Evolutionary conservation across 2,113 vertebrate genomes (phyloP), one percentile per base, ranked within the genome.

Genomic region (Bettongia penicillata): DNA sequence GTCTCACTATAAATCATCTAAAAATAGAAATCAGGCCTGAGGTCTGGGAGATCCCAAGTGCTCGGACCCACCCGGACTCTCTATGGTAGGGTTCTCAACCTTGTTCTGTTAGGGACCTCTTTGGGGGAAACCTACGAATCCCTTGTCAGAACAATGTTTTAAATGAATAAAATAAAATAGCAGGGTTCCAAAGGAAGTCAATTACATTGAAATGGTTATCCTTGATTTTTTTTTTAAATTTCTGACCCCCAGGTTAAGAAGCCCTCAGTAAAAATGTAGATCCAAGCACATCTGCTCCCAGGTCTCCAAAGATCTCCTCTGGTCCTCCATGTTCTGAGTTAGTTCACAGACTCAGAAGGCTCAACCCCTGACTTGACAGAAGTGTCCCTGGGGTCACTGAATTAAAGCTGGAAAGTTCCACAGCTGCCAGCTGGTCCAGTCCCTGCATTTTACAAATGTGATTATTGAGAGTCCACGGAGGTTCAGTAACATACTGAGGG

Each of bases 1-100:
- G 97, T 97, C 91, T 37, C 48, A 48, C 48, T 48, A 96, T 97
- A 96, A 98, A 98, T 97, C 97, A 97, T 97, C 97, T 97, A 91
- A 8, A 23, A 52, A 91, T 48, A 97, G n/a, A 97, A 98, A 94
- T 96, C 19, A n/a, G 16, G n/a, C 16, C n/a, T 22, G 19, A 95
- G 90, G 68, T 89, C 91, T 95, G 68, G 90, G 96, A 96, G 95
- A 95, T 49, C 28, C 90, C 49, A 98, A 93, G 91, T 96, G 91
- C 89, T 94, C 91, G 95, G 92, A 92, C 61, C 43, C 9, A 53
- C 51, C 77, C 55, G 90, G 22, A 43, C 16, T 43, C 12, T 37
- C 5, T 19, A 43, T 22, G 22, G 68, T 84, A 43, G 37, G 68
- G 14, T 43, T 23, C 19, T 43, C 68, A 84, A 22, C 37, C 14